Base-by-base conservation (phyloP, 2,888 invertebrate species). In the Frankliniella intonsa region DNA sequence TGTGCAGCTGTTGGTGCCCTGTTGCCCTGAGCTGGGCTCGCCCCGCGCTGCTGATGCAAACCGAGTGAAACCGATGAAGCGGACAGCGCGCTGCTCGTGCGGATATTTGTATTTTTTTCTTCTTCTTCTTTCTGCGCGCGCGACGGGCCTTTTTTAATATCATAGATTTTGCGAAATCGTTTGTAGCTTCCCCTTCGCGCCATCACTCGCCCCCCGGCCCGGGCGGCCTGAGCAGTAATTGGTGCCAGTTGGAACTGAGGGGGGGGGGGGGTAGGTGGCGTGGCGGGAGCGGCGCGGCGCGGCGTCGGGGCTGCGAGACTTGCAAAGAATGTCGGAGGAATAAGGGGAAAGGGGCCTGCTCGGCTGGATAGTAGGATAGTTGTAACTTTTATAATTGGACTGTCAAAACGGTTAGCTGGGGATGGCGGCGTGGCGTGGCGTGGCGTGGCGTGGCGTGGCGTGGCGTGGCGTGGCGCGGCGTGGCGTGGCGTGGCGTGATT, bases 331-430 rank as follows among this genome's bases (percentile, higher is more conserved):
- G 55, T 55, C 55, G 19, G 55, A 14, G 17, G 38, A 38, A 38
- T 38, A 38, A 38, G 62, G 17, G 1, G 62, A 14, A n/a, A 22
- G 25, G 69, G 22, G 22, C 25, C 25, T 22, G 69, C 22, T 9
- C 11, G 69, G 69, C 9, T 76, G 69, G 69, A 55, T 69, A 69
- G 69, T 69, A 10, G 69, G 69, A 76, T 76, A 25, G 69, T 76
- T 76, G 69, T 76, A 76, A 76, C 69, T 76, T 76, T 76, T 76
- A 76, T 76, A 76, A 76, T 76, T 76, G 69, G 69, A 76, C 69
- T 76, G 69, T 76, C 69, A 76, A 76, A 76, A 76, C 25, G 69
- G 12, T 76, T 55, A 12, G 55, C 69, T 76, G 69, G 25, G 22
- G 55, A 19, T 19, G 17, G 17, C 5, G 55, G 55, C 55, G 55